Evolutionary conservation across 2,113 vertebrate genomes (phyloP), one percentile per base, ranked within the genome.

Genomic region (Pteronura brasiliensis): DNA sequence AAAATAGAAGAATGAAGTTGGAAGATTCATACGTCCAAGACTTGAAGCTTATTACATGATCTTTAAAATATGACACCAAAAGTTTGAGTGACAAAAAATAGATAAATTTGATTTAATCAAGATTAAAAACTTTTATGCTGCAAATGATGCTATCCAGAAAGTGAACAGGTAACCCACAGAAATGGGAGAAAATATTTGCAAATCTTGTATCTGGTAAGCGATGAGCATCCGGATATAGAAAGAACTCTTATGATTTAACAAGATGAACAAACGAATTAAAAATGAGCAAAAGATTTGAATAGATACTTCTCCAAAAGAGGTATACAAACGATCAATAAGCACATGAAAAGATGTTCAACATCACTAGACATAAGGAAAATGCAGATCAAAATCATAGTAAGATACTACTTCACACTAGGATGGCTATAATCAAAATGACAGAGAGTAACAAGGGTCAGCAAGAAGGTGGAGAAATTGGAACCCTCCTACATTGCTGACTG

Each of bases 331-430:
- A 39, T 49, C 59, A 93, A 67, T 23, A 74, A 74, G 27, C 34
- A 59, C 42, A 34, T 52, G 10, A 39, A 85, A 86, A 81, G 36
- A 86, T 79, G 42, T 6, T 57, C 20, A 17, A 61, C 55, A 49
- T 92, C 29, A 31, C 42, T 89, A 86, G 25, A 29, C n/a, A 87
- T 72, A 77, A 93, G 34, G 90, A 90, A 89, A 95, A 94, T 55
- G 47, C 29, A 83, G 88, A 89, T 88, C 59, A 52, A 90, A 93
- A 91, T 80, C 76, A 76, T 47, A 85, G 63, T 72, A 39, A 83
- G 63, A 69, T 90, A 85, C 23, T 57, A 87, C 21, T 83, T 97
- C 36, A 65, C 8, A 63, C 15, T 36, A 77, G 44, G 31, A 18
- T 44, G 61, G 25, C 20, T 81, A 21, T 29, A n/a, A 93, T 96